phyloP scores from a whole-genome alignment of 2,113 vertebrate species.

The Hylia prasina region DNA sequence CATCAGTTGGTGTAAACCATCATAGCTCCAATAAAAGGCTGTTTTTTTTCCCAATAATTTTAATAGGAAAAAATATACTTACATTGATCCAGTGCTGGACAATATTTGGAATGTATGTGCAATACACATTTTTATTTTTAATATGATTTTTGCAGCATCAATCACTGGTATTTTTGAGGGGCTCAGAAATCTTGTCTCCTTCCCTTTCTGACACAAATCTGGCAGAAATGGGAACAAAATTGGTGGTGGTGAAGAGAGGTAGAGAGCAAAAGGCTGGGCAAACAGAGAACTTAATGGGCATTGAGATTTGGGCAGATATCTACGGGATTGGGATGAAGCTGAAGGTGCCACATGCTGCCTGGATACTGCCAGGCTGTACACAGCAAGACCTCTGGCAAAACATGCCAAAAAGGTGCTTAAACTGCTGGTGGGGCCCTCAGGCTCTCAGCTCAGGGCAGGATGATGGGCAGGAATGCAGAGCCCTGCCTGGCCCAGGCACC shows the following conservation, averaged over 20 bases:
- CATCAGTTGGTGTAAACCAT: conserved; percentile 16
- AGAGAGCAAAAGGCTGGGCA: neutral
- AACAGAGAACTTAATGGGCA: neutral
- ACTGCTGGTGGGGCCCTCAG: neutral
- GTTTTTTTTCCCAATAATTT: neutral
- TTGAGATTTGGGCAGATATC: neutral
- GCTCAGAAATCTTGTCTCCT: neutral
- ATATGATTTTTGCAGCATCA: neutral
- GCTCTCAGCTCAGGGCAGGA: neutral
- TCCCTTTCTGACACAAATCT: neutral
- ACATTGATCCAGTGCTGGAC: neutral
- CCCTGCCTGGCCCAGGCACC: neutral
- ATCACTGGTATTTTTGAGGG: neutral
- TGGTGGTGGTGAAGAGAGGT: neutral
- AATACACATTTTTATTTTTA: neutral
- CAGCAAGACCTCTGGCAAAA: neutral
- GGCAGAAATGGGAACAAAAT: neutral
- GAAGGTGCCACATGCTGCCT: neutral
- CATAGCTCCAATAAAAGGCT: neutral
- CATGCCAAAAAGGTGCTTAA: neutral
- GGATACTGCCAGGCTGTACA: accelerated
- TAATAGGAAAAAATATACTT: neutral
- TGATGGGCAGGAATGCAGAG: neutral
- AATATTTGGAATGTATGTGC: neutral
- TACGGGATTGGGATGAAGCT: neutral